phyloP scores from a whole-genome alignment of 2,888 invertebrate genomes.

The Andrena bicolor region DNA sequence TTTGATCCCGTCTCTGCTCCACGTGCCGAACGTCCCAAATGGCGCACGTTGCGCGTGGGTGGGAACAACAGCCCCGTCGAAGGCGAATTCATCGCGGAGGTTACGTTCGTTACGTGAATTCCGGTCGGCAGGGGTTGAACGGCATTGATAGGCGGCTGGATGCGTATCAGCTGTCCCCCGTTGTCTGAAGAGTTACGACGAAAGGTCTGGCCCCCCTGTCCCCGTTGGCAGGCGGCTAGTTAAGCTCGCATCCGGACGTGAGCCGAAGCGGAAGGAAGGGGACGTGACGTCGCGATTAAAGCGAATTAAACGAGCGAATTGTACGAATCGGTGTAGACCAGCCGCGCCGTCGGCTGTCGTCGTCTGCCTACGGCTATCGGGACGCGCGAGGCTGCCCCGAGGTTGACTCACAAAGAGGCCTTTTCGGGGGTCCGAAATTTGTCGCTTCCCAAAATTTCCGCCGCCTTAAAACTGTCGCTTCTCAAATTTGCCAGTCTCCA shows the following conservation, averaged over 20 bases:
- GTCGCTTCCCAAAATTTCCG: too few relatives aligned
- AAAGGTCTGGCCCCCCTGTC: conserved; percentile 41
- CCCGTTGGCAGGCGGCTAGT: conserved; percentile 71
- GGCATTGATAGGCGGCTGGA: conserved; percentile 43
- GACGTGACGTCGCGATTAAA: conserved; percentile 83
- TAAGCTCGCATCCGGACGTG: conserved; percentile 83
- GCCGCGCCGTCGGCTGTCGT: conserved; percentile 6
- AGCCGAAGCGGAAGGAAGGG: conserved; percentile 83
- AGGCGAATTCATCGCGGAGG: conserved; percentile 21
- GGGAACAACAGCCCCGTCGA: conserved; percentile 11
- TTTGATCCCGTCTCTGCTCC: too few relatives aligned
- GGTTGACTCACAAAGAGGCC: conserved; percentile 7
- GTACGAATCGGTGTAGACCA: conserved; percentile 65
- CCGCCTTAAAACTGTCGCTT: too few relatives aligned
- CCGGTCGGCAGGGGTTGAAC: conserved; percentile 49
- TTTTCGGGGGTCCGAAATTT: not conserved
- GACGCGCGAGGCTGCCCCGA: conserved; percentile 23
- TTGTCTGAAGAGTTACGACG: conserved; percentile 44
- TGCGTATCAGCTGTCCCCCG: conserved; percentile 44
- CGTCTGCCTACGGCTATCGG: conserved; percentile 47
- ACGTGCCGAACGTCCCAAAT: not conserved
- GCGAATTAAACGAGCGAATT: conserved; percentile 80
- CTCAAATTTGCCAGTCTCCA: too few relatives aligned
- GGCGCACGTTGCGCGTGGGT: not conserved
- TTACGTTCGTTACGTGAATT: conserved; percentile 40